Percentiles rank a stretch among this genome's conserved stretches.
These are phyloP conservation scores for Caenorhabditis brenneri DNA, from an alignment of 1,140 invertebrate species.

Conservation along the genomic window DNA sequence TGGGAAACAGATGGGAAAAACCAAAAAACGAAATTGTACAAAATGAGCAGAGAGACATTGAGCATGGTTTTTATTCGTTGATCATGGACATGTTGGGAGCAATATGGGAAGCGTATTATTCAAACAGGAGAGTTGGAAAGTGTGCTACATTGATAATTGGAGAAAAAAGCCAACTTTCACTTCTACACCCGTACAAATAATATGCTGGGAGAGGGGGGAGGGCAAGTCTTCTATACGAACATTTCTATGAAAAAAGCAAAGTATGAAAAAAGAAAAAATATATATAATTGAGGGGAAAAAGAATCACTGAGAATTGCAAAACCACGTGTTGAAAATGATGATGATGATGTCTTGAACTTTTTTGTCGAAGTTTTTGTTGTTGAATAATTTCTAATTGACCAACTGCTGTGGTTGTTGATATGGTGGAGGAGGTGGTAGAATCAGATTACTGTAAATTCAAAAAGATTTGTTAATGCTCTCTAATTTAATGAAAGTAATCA, in stretches of 20 bases:
- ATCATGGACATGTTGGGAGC: background rate
- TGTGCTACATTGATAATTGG: background rate
- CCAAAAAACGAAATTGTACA: slow-evolving; percentile 15
- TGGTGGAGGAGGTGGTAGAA: slow-evolving; percentile 27
- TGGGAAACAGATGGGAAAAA: background rate
- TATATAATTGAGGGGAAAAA: background rate
- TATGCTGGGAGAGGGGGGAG: background rate
- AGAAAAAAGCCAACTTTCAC: background rate
- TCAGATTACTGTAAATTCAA: background rate
- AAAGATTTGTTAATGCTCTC: too few relatives aligned
- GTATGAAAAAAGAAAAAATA: background rate
- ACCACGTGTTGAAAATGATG: slow-evolving; percentile 35
- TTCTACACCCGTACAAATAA: slow-evolving; percentile 22
- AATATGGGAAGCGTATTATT: slow-evolving; percentile 26
- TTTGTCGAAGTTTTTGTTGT: background rate
- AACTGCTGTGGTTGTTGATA: slow-evolving; percentile 28
- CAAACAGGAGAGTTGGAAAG: slow-evolving; percentile 29
- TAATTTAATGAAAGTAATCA: too few relatives aligned
- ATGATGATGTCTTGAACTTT: slow-evolving; percentile 37
- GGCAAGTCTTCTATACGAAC: slow-evolving; percentile 30
- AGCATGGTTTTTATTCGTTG: slow-evolving; percentile 30
- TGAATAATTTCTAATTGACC: slow-evolving; percentile 20
- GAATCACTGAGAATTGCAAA: slow-evolving; percentile 40
- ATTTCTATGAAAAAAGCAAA: background rate
- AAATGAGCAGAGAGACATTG: background rate